Base-by-base conservation (phyloP, 2,797 vertebrate genomes). In the Molossus alvarezi region DNA sequence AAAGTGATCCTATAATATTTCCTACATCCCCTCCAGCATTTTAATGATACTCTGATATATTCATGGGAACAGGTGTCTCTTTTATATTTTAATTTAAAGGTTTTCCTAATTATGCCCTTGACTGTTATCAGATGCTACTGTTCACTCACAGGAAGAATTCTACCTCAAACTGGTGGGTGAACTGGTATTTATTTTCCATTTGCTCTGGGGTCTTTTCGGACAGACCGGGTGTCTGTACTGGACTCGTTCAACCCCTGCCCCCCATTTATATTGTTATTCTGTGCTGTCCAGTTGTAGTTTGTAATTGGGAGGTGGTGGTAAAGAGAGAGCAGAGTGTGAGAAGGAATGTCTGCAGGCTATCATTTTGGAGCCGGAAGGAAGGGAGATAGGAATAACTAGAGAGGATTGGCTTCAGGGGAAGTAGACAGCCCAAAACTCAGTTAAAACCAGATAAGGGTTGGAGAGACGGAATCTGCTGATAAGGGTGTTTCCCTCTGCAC, bases 381-480 rank as follows among this genome's bases (percentile, higher is more conserved):
- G 82, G 58, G 51, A 79, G 67, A 27, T 53, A n/a, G 82, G 60
- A 45, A 4, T 7, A 81, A 77, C 94, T 93, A 75, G 95, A 96
- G 7, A 85, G 58, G 41, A 88, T 3, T 84, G 41, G 69, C 97
- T 95, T 90, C 37, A 85, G 94, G 90, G 21, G 37, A 95, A 93
- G 60, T 53, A 91, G 55, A 21, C 25, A 41, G 72, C 94, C 88
- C 65, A 58, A 27, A 86, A 88, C 84, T 96, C 91, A 84, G 93
- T 51, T 83, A 29, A 93, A 90, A 94, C 65, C 95, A 95, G 96
- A 96, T 84, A 41, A 95, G 87, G 67, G 88, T 53, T 23, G n/a
- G 25, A 48, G 80, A 93, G 97, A 96, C 85, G 80, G 76, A 90
- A 87, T 91, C 92, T 71, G 25, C 45, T 27, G 64, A 90, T 95